Evolutionary conservation across 2,888 invertebrate species (phyloP), one percentile per base, ranked within the genome.

Genomic region (Dascillus cervinus): DNA sequence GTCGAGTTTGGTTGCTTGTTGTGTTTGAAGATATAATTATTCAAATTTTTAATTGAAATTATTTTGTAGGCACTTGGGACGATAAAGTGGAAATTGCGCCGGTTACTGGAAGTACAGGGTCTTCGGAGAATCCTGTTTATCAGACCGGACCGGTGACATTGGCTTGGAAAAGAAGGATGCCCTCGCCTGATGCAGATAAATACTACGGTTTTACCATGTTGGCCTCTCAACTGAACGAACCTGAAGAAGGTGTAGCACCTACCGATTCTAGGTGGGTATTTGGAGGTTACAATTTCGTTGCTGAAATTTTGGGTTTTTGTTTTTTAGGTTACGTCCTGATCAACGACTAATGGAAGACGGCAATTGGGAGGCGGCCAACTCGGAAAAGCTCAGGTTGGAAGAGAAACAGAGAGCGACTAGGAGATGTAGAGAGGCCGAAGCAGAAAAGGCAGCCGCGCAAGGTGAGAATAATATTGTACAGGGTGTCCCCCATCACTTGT

Each of bases 341-440:
- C 98, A 98, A 69, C 77, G 97, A 29, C 74, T 94, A 49, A 98
- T 99, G 97, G 96, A 97, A 66, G 77, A 87, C 40, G 94, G 92
- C 2, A 70, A 73, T 31, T 92, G 94, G 88, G 87, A 94, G 55
- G 86, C 84, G 43, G 92, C 94, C 36, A 95, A 95, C 66, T 60
- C 69, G 1, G 87, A 88, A 62, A 90, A 91, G 62, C 63, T 88
- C 14, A 71, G 77, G 37, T 72, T 98, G 13, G 98, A 98, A 66
- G 97, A 98, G 64, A 96, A 96, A 65, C 98, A 98, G 69, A 75
- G 98, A 43, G 70, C 77, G 4, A 77, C 72, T 42, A 71, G 97
- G 29, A 74, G 90, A 42, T 63, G 72, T 50, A 74, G 84, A 11
- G 97, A 97, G 63, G 70, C 77, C 2, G 82, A 81, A 43, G 82